Percentiles rank a stretch among this genome's conserved stretches.
These are phyloP conservation scores for Cantharis rufa DNA, from an alignment of 2,888 invertebrate genomes.

Conservation along the genomic window DNA sequence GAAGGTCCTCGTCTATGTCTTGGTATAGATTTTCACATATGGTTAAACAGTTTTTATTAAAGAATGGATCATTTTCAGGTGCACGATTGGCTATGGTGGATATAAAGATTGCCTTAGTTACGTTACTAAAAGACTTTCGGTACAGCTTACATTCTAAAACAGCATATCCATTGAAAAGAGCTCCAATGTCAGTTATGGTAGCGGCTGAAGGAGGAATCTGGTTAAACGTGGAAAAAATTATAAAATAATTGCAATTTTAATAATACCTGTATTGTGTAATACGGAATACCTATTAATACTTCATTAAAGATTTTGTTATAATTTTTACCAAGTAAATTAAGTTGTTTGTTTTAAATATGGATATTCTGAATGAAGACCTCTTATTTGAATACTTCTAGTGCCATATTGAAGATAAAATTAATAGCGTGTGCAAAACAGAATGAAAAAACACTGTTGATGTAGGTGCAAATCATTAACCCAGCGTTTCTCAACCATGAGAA, in stretches of 20 bases:
- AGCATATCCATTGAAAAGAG: background rate
- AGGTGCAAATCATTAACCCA: too few relatives aligned
- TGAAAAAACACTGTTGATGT: too few relatives aligned
- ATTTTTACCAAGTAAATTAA: too few relatives aligned
- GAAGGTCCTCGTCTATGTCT: background rate
- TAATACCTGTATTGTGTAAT: background rate
- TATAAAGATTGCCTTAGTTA: background rate
- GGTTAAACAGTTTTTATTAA: background rate
- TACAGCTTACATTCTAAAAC: background rate
- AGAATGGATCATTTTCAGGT: background rate
- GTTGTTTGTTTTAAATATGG: too few relatives aligned
- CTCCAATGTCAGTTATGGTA: background rate
- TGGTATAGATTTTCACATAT: background rate
- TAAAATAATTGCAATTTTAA: background rate
- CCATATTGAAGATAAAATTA: too few relatives aligned
- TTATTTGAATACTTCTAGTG: too few relatives aligned
- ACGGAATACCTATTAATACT: too few relatives aligned
- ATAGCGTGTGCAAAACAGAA: too few relatives aligned
- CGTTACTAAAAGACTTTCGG: background rate
- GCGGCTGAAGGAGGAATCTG: background rate
- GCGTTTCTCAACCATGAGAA: too few relatives aligned
- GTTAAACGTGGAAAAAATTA: background rate
- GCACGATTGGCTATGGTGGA: background rate
- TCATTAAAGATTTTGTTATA: too few relatives aligned
- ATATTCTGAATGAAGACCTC: too few relatives aligned